These are phyloP conservation scores for Agonopterix arenella DNA, from an alignment of 2,888 invertebrate species.

Conservation along the genomic window DNA sequence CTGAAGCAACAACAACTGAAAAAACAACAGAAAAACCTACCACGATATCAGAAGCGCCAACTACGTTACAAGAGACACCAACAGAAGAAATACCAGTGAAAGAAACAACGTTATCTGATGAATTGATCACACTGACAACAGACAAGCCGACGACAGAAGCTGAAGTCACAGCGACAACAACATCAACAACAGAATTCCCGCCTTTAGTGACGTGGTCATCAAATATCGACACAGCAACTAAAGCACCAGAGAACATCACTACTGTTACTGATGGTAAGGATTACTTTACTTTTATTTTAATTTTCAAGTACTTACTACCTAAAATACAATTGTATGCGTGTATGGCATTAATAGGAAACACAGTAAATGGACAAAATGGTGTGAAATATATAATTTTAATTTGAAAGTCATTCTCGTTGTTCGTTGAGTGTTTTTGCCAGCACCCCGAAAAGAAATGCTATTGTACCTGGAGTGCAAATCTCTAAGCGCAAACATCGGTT, in stretches of 20 bases:
- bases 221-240: constrained; percentile 43
- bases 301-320: not conserved
- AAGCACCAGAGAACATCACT: constrained; percentile 36
- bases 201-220: constrained; percentile 75
- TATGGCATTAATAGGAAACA: too few relatives aligned
- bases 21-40: constrained; percentile 19
- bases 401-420: too few relatives aligned
- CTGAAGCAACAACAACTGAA: constrained; percentile 16
- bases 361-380: too few relatives aligned
- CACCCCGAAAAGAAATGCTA: too few relatives aligned
- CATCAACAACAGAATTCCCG: constrained; percentile 39
- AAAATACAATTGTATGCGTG: too few relatives aligned
- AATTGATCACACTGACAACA: constrained; percentile 11
- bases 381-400: too few relatives aligned
- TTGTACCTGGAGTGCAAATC: too few relatives aligned
- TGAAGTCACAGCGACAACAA: constrained; percentile 14
- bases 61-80: constrained; percentile 10
- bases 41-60: constrained; percentile 3
- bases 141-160: constrained; percentile 15
- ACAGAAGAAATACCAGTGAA: constrained; percentile 8
- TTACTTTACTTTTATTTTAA: constrained; percentile 7
- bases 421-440: too few relatives aligned
- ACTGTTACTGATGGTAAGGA: constrained; percentile 42
- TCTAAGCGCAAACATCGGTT: too few relatives aligned
- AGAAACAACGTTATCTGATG: constrained; percentile 14